Evolutionary conservation across 23 tunicate species (phyloP), one percentile per base, ranked within the genome.

Genomic region (Clavelina lepadiformis): DNA sequence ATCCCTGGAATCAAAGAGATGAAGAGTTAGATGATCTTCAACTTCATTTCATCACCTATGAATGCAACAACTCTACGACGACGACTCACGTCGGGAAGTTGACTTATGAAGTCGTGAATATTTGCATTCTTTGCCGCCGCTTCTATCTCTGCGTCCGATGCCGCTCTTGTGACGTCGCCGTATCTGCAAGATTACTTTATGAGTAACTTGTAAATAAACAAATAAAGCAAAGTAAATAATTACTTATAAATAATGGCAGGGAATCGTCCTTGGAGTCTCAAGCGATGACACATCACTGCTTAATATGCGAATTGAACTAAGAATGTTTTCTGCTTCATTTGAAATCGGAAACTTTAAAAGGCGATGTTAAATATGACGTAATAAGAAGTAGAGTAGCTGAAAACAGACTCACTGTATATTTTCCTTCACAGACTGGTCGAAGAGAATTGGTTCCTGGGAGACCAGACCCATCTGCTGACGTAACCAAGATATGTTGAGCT

Each of bases 111-210:
- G 59, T 47, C 22, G 38, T 86, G 83, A 44, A 74, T 74, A 46
- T 86, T 86, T 32, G 95, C 85, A 29, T 72, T 52, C 56, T 64
- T 58, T 5, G 95, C 95, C 4, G 95, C 85, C 28, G 65, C 45
- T 29, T 4, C 46, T 8, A 86, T 63, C 66, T 86, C 95, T 35
- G 34, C 80, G 18, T 63, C 51, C 13, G 58, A 72, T 20, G 77
- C 67, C 33, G 28, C 21, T 35, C 85, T 52, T 11, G 67, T 50
- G 50, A 65, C 56, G 69, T 86, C 95, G 1, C 95, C 95, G 28
- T 77, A 77, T 35, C 93, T 84, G 60, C n/a, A n/a, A n/a, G n/a
- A n/a, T n/a, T n/a, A n/a, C n/a, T n/a, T n/a, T n/a, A n/a, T n/a
- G n/a, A n/a, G n/a, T n/a, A n/a, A n/a, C n/a, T n/a, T n/a, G n/a